Evolutionary conservation across 2,113 vertebrate species (phyloP), one percentile per base, ranked within the genome.

Genomic region (Cottus gobio): DNA sequence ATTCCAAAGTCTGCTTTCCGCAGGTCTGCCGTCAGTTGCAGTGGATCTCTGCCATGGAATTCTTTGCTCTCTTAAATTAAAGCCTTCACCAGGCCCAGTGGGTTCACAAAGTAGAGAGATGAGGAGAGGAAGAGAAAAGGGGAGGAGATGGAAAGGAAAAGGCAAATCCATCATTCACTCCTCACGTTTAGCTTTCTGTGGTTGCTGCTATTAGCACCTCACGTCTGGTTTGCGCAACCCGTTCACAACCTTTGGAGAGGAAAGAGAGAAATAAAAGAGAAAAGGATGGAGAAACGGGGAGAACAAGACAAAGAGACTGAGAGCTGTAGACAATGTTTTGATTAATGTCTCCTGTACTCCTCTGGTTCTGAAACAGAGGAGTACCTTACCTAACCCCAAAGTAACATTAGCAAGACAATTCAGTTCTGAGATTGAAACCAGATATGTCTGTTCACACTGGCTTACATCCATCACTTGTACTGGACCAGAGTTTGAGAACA

Each of bases 31-130:
- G 69, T 91, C 91, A 90, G 92, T 87, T 87, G 79, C 44, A 16
- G 75, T 93, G 93, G 91, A 92, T 26, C 18, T 46, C 72, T 82
- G 93, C 93, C 93, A 94, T 89, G 85, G 85, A 93, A 94, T 95
- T 93, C 91, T 91, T 90, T 72, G 64, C 80, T 81, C 90, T 93
- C 92, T 82, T 94, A 94, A 94, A 95, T 94, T 89, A 92, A 94
- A 82, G 90, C 86, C 89, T 89, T 86, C 89, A 83, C 85, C 88
- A 82, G 85, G 71, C 60, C 83, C 93, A 93, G 90, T 87, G 91
- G 90, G 84, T 91, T 87, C 77, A 83, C 77, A 63, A 83, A 86
- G 85, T 34, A 71, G 65, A 62, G 70, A 70, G 62, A 28, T 34
- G 34, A 61, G 57, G 71, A 65, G 37, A 52, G 3, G 46, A 52